phyloP scores from a whole-genome alignment of 2,113 vertebrate species.

The Phalacrocorax carbo region DNA sequence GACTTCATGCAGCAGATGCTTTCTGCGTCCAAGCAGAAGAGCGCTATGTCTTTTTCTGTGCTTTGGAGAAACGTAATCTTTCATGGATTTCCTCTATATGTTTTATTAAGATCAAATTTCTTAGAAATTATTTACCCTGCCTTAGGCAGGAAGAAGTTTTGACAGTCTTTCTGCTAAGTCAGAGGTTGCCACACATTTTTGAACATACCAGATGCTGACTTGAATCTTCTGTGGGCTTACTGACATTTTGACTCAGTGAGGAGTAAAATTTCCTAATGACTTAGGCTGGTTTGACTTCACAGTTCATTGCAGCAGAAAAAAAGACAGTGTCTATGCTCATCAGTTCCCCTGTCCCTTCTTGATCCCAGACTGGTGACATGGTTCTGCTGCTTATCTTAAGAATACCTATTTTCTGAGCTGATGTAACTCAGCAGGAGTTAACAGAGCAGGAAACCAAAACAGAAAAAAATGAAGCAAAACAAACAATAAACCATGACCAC shows the following conservation, averaged over 20 bases:
- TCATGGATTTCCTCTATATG: not conserved
- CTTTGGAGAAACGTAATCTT: not conserved
- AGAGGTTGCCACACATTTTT: not conserved
- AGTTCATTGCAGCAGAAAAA: not conserved
- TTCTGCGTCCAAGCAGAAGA: not conserved
- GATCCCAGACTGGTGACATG: not conserved
- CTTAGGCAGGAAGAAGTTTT: not conserved
- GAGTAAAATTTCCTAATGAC: not conserved
- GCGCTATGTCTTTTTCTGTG: not conserved
- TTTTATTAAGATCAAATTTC: not conserved
- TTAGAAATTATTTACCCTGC: not conserved
- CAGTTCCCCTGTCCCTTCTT: not conserved
- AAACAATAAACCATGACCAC: not conserved
- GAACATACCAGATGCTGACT: not conserved
- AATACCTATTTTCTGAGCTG: not conserved
- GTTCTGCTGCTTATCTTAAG: not conserved
- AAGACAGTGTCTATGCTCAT: not conserved
- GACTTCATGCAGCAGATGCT: not conserved
- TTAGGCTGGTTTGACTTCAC: not conserved
- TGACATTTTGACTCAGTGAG: not conserved
- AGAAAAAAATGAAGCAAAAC: not conserved
- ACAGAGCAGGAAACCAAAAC: not conserved
- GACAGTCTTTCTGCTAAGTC: not conserved
- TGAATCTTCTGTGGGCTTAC: accelerated
- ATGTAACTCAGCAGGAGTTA: not conserved